Evolutionary conservation across 2,797 vertebrate species (phyloP), one percentile per base, ranked within the genome.

Genomic region (Benthosema pterotum): DNA sequence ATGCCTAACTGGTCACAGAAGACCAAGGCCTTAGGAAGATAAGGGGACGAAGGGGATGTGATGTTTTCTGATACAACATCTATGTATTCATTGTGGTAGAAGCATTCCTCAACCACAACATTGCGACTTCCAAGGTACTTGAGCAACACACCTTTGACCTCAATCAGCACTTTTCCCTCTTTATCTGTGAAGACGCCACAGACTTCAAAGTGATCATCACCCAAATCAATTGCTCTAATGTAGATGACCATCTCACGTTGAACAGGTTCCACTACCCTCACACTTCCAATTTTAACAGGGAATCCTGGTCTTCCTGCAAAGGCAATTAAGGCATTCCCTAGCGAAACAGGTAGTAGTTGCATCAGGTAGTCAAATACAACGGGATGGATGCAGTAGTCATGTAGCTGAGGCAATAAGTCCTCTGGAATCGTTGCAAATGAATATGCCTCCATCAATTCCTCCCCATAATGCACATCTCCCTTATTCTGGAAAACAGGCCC

Each of bases 231-330:
- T 58, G 83, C 85, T 89, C 89, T 94, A 66, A 96, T 63, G 74
- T 95, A 95, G 2, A 95, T 80, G 56, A 94, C 81, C 94, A 96
- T 95, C 74, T 96, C 93, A 47, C 93, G 87, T 78, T 95, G 89
- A 75, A 96, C 65, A 0, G 94, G 90, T 61, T 90, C 88, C 45
- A 88, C 84, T 14, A 96, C 90, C 5, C 85, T 88, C 66, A 97
- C 66, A 60, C 86, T 93, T 53, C 91, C 92, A 74, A 95, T 94
- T 66, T 88, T 78, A 7, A 89, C 85, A 9, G 94, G 95, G 83
- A 94, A 95, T 1, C 92, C 90, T 19, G 81, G 77, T 60, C 82
- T 86, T 15, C 84, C 83, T 46, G 70, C 63, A 42, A 84, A 83
- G 0, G 58, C 47, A 57, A 85, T 72, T 22, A 83, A 83, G 0